Evolutionary conservation across 1,140 invertebrate species (phyloP).

Genomic region (Procambarus clarkii): DNA sequence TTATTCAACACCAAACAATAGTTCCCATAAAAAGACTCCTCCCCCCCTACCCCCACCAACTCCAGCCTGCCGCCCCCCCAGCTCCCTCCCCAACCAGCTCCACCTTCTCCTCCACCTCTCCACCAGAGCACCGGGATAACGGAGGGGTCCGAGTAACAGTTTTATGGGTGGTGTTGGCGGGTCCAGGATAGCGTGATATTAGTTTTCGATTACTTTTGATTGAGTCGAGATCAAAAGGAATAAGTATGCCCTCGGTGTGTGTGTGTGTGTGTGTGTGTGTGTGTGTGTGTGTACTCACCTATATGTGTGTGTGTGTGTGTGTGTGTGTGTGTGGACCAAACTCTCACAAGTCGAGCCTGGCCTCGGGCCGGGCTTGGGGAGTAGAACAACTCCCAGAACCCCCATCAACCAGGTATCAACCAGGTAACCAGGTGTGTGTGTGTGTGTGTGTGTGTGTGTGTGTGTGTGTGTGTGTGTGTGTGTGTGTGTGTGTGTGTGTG

Average conservation of each 20-base stretch:
- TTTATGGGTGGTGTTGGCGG: neutral
- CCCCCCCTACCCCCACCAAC: too few species aligned
- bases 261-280: neutral
- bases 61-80: too few species aligned
- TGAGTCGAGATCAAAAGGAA: constrained; percentile 1
- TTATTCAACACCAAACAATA: neutral
- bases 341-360: too few species aligned
- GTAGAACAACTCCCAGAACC: too few species aligned
- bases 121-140: too few species aligned
- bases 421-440: neutral
- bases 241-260: neutral
- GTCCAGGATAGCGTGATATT: neutral
- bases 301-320: neutral
- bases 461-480: neutral
- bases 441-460: neutral
- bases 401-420: too few species aligned
- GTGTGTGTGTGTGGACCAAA: too few species aligned
- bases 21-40: neutral
- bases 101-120: too few species aligned
- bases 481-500: too few species aligned
- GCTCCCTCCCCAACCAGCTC: too few species aligned
- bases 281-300: too few species aligned
- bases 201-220: constrained; percentile 19
- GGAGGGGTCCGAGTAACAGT: neutral
- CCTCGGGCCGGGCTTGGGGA: too few species aligned